Evolutionary conservation across 2,797 vertebrate genomes (phyloP), one percentile per base, ranked within the genome.

Genomic region (Ispidina lecontei): DNA sequence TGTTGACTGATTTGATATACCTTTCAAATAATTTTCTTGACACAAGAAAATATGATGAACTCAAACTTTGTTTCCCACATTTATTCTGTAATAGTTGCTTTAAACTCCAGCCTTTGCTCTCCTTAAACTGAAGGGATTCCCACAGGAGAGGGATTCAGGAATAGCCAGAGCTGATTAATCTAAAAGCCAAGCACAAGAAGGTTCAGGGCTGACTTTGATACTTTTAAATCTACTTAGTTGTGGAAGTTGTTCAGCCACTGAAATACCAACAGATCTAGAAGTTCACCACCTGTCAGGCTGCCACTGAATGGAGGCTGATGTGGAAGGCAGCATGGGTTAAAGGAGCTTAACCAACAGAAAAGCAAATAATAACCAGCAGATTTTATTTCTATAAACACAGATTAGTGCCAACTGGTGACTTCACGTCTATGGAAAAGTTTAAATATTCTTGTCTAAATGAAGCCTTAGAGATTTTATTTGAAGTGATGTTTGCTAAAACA

Each of bases 361-460:
- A 81, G 64, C 78, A 96, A 96, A 92, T 89, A 93, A 91, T 81
- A 94, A 94, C 92, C 67, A 89, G 70, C 31, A 82, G 81, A 64
- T 91, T 94, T 96, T 88, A 75, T 93, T 96, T 94, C 87, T 94
- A 78, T 87, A 96, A 97, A 96, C 84, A 95, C 64, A 64, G 87
- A 73, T 72, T 68, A 89, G 54, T 93, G 96, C 96, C 97, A 97
- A 19, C 55, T 73, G 60, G 90, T 97, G 96, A 97, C 91, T 95
- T 94, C 92, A 96, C 37, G 82, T 96, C 96, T 96, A 76, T 93
- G 96, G 93, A 97, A 96, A 97, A 95, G 81, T 95, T 97, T 94
- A 96, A 94, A 96, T 93, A 91, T 67, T 91, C 91, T 87, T 91
- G 64, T 63, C 91, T 91, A 93, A 92, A 91, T 87, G 89, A 96